Evolutionary conservation across 2,113 vertebrate species (phyloP).

Genomic region (Sylvicapra grimmia): DNA sequence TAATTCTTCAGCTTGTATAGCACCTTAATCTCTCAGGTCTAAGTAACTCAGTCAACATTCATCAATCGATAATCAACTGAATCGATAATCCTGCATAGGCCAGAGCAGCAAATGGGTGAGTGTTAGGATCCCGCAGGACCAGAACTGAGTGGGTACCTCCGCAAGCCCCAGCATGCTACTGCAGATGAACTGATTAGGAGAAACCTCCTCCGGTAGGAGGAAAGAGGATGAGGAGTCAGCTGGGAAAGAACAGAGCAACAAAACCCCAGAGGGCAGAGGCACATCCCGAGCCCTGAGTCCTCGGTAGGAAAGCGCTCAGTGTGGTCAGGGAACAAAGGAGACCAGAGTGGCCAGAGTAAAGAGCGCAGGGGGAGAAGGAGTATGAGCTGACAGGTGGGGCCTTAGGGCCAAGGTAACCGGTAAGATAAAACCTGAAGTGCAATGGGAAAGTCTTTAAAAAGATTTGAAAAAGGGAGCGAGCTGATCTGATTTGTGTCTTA

Average conservation of each 20-base stretch:
- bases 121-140: neutral
- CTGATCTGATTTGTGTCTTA: neutral
- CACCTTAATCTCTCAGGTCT: neutral
- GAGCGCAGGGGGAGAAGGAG: neutral
- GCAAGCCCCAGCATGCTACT: neutral
- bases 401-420: neutral
- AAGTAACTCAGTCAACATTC: neutral
- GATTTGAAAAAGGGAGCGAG: neutral
- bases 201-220: neutral
- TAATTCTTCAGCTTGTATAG: neutral
- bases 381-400: too few relatives aligned
- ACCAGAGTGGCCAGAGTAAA: neutral
- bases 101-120: neutral
- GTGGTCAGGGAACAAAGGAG: neutral
- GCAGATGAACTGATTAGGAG: neutral
- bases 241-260: neutral
- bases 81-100: neutral
- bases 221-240: neutral
- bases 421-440: neutral
- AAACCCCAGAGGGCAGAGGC: neutral
- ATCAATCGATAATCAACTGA: neutral
- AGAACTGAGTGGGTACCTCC: neutral
- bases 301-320: neutral
- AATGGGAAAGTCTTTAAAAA: neutral
- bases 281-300: neutral